Percentiles rank a stretch among this genome's conserved stretches.
These are phyloP conservation scores for Lasius fuliginosus DNA, from an alignment of 2,888 invertebrate genomes.

Conservation along the genomic window DNA sequence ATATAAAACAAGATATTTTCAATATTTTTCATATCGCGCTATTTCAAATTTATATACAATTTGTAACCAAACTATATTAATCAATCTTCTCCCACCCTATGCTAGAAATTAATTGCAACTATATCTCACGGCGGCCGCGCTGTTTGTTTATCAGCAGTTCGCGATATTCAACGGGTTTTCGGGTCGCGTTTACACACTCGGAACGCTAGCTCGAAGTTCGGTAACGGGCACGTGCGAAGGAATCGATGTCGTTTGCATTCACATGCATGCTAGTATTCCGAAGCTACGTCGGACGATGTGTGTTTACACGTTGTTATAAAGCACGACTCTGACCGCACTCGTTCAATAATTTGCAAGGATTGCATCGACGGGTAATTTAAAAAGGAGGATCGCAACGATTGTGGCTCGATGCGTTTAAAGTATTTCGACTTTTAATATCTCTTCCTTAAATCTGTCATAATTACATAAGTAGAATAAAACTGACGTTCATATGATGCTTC, in stretches of 20 bases:
- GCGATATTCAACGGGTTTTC: slow-evolving; percentile 23
- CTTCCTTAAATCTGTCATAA: not conserved
- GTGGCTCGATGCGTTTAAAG: not conserved
- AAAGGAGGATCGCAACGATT: not conserved
- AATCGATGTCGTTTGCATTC: slow-evolving; percentile 58
- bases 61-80: not conserved
- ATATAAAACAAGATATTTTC: not conserved
- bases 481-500: not conserved
- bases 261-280: slow-evolving; percentile 36
- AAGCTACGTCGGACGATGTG: slow-evolving; percentile 7
- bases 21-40: not conserved
- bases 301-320: slow-evolving; percentile 53
- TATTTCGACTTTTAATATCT: not conserved
- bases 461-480: not conserved
- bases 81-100: not conserved
- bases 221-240: slow-evolving; percentile 53
- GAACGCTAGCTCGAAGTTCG: slow-evolving; percentile 58
- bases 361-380: slow-evolving; percentile 3
- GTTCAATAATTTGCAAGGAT: slow-evolving; percentile 19
- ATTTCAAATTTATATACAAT: not conserved
- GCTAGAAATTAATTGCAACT: slow-evolving; percentile 18
- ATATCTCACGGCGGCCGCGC: not conserved
- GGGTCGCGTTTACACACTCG: slow-evolving; percentile 47
- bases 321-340: slow-evolving; percentile 18
- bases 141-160: slow-evolving; percentile 41